Evolutionary conservation across 2,888 invertebrate genomes (phyloP).

Genomic region (Scaptodrosophila latifasciaeformis): DNA sequence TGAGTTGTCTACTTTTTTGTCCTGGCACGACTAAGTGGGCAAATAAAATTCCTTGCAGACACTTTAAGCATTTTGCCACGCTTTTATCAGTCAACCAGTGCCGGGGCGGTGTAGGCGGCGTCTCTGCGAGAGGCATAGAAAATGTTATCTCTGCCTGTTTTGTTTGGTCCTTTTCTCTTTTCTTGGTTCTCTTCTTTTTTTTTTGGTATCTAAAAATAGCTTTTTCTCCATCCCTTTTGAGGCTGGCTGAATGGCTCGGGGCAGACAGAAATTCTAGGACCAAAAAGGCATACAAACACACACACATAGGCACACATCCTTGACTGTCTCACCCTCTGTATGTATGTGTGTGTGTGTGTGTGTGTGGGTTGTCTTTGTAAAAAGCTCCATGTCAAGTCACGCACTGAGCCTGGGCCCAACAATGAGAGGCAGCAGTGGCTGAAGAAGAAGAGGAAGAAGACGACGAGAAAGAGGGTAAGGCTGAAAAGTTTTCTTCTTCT

Average conservation of each 20-base stretch:
- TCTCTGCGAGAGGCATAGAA: too few species aligned
- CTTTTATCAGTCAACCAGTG: slow-evolving; percentile 7
- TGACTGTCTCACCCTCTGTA: background rate
- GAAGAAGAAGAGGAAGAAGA: too few species aligned
- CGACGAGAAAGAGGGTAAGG: too few species aligned
- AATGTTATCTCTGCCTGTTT: background rate
- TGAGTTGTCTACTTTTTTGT: background rate
- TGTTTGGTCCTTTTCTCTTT: background rate
- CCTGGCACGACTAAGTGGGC: background rate
- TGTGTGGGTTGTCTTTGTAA: background rate
- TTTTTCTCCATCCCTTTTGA: too few species aligned
- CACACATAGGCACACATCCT: too few species aligned
- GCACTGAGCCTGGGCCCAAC: slow-evolving; percentile 51
- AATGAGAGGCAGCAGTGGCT: too few species aligned
- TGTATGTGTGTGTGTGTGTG: slow-evolving; percentile 3
- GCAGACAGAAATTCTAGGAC: too few species aligned
- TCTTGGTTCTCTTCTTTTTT: slow-evolving; percentile 6
- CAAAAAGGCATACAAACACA: slow-evolving; percentile 16
- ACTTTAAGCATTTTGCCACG: slow-evolving; percentile 12
- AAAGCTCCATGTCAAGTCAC: slow-evolving; percentile 50
- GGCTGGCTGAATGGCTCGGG: too few species aligned
- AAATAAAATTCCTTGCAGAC: slow-evolving; percentile 14
- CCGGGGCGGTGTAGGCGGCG: too few species aligned
- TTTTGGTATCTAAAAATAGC: slow-evolving; percentile 8
- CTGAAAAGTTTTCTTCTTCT: too few species aligned